Conservation (phyloP, 2,113 vertebrate species). For the Capra hircus region DNA sequence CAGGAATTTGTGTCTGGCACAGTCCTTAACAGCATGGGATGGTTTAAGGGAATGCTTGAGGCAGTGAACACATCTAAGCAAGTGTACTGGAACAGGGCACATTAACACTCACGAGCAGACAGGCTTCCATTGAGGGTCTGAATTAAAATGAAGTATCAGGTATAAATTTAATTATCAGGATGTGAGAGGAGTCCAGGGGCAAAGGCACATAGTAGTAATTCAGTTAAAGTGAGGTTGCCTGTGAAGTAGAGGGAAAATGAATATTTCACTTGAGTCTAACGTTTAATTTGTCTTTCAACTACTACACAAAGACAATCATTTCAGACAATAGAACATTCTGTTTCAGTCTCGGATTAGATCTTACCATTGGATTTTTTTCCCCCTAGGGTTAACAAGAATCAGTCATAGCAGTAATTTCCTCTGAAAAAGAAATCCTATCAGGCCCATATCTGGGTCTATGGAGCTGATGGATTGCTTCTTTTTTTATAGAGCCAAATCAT, state of each 20-base stretch:
- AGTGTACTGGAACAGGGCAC: constrained; percentile 33
- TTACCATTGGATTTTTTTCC: not conserved
- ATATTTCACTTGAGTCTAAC: constrained; percentile 36
- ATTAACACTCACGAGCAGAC: constrained; percentile 71
- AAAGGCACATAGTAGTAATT: constrained; percentile 36
- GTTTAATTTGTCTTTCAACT: constrained; percentile 52
- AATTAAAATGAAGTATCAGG: constrained; percentile 10
- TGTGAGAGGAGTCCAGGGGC: not conserved
- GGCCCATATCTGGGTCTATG: not conserved
- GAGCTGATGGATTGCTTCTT: constrained; percentile 29
- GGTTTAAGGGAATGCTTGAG: constrained; percentile 64
- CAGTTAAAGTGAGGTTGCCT: constrained; percentile 21
- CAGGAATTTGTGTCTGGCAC: constrained; percentile 90
- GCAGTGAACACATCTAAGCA: constrained; percentile 60
- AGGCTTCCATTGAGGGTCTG: not conserved
- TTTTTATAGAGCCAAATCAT: constrained; percentile 57
- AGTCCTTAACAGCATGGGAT: constrained; percentile 86
- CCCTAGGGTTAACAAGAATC: constrained; percentile 17
- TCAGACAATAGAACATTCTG: constrained; percentile 53
- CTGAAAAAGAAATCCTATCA: constrained; percentile 65
- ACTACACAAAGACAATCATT: constrained; percentile 22
- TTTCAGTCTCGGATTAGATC: constrained; percentile 54
- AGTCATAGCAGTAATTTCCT: not conserved
- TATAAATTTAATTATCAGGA: constrained; percentile 45
- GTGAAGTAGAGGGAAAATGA: not conserved